Conservation (phyloP, 1,140 invertebrate genomes). For the Phymorhynchus buccinoides region DNA sequence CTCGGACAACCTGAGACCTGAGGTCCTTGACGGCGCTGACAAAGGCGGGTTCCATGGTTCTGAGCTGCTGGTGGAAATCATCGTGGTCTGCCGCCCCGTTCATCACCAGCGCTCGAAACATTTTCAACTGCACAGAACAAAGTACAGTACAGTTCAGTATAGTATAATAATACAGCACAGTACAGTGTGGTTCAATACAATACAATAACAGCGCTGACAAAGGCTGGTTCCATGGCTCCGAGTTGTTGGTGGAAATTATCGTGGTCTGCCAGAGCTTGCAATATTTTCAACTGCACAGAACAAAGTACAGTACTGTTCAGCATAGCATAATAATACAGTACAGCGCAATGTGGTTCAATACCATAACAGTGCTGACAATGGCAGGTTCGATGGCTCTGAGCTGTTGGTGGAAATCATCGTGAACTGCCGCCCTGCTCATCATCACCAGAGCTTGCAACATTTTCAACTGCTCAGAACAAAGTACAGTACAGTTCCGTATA, state of each 20-base stretch:
- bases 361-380: too few species aligned
- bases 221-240: conserved; percentile 85
- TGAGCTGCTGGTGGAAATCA: conserved; percentile 86
- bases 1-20: conserved; percentile 91
- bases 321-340: too few species aligned
- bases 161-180: too few species aligned
- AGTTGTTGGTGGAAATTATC: conserved; percentile 87
- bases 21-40: conserved; percentile 90
- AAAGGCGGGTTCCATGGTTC: conserved; percentile 86
- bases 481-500: background rate
- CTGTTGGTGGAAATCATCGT: conserved; percentile 86
- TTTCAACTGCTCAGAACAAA: conserved; percentile 80
- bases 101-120: conserved; percentile 85
- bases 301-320: too few species aligned
- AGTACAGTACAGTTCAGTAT: background rate
- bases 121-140: conserved; percentile 81
- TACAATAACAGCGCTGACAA: too few species aligned
- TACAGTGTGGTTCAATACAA: too few species aligned
- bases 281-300: conserved; percentile 84
- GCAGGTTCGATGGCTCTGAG: conserved; percentile 88
- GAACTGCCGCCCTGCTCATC: conserved; percentile 83
- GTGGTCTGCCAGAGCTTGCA: conserved; percentile 86
- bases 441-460: conserved; percentile 85
- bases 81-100: conserved; percentile 86
- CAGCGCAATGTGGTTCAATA: too few species aligned